These are phyloP conservation scores for cattle (Bos taurus) DNA, from an alignment of 2,113 vertebrate genomes.

Conservation along the genomic window ARS-UCD2.0 NC_037328.1:29144001-29144500, in stretches of 20 bases:
- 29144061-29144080: background rate
- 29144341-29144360: background rate
- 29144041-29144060: background rate
- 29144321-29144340: background rate
- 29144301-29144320: background rate
- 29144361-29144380: background rate
- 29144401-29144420: background rate
- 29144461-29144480: background rate
- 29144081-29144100: background rate
- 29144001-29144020: background rate
- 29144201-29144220: background rate
- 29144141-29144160: background rate
- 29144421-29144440: background rate
- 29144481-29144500: background rate
- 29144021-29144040: background rate
- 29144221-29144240: background rate
- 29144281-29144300: background rate
- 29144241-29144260: background rate
- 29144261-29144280: background rate
- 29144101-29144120: constrained; percentile 8
- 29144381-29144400: background rate
- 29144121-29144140: background rate
- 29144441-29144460: background rate
- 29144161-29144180: background rate
- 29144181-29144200: constrained; percentile 7